Evolutionary conservation across 2,113 vertebrate species (phyloP).

Genomic region (Myotis brandtii): DNA sequence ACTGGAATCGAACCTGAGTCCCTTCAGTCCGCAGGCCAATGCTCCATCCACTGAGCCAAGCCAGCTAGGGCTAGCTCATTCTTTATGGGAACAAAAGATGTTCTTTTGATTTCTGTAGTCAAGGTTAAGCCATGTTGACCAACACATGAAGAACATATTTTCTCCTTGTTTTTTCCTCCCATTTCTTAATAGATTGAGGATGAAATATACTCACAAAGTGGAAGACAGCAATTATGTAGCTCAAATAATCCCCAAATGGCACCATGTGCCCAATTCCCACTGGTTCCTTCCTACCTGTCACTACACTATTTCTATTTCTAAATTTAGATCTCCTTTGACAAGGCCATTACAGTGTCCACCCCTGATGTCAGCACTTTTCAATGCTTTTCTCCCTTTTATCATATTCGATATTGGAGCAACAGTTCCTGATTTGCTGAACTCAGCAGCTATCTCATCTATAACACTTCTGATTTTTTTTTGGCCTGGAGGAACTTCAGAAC

Average conservation of each 20-base stretch:
- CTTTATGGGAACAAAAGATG: neutral
- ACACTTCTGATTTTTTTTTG: neutral
- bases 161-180: neutral
- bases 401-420: neutral
- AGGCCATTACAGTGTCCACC: neutral
- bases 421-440: neutral
- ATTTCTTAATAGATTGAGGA: neutral
- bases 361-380: neutral
- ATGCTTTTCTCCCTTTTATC: neutral
- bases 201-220: neutral
- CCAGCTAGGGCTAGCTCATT: neutral
- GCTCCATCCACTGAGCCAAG: too few relatives aligned
- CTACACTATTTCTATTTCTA: neutral
- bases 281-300: neutral
- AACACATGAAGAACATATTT: neutral
- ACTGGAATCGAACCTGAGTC: too few relatives aligned
- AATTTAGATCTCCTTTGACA: conserved; percentile 14
- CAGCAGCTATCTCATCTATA: neutral
- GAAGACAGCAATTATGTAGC: neutral
- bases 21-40: too few relatives aligned
- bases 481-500: neutral
- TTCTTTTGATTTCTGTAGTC: neutral
- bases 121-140: neutral
- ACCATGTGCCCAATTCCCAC: neutral
- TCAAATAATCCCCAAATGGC: neutral